Conservation (phyloP, 2,797 vertebrate species). For the Aselliscus stoliczkanus region DNA sequence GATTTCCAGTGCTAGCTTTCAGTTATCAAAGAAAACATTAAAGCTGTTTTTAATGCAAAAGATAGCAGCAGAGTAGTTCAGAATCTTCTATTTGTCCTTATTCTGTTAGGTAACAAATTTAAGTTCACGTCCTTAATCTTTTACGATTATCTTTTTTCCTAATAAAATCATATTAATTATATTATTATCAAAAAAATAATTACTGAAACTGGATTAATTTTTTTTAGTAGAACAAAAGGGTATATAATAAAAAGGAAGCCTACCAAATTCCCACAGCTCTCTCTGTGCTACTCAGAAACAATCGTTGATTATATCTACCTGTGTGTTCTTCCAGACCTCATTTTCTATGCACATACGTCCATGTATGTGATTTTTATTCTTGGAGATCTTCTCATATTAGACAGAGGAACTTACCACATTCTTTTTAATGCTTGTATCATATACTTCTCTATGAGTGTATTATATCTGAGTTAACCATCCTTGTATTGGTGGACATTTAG, state of each 20-base stretch:
- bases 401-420: neutral
- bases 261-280: neutral
- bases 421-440: neutral
- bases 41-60: neutral
- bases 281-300: neutral
- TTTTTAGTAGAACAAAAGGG: neutral
- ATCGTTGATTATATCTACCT: neutral
- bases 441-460: neutral
- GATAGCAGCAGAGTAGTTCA: neutral
- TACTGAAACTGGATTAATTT: neutral
- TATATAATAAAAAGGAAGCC: neutral
- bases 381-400: neutral
- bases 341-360: neutral
- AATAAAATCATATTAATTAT: neutral
- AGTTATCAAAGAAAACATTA: neutral
- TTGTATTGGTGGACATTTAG: neutral
- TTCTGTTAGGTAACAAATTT: neutral
- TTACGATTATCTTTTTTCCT: neutral
- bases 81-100: neutral
- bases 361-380: neutral
- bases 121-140: neutral
- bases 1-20: neutral
- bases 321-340: neutral
- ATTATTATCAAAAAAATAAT: conserved; percentile 8
- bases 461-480: neutral